Conservation (phyloP, 2,888 invertebrate genomes). For the Drosophila prostipennis region DNA sequence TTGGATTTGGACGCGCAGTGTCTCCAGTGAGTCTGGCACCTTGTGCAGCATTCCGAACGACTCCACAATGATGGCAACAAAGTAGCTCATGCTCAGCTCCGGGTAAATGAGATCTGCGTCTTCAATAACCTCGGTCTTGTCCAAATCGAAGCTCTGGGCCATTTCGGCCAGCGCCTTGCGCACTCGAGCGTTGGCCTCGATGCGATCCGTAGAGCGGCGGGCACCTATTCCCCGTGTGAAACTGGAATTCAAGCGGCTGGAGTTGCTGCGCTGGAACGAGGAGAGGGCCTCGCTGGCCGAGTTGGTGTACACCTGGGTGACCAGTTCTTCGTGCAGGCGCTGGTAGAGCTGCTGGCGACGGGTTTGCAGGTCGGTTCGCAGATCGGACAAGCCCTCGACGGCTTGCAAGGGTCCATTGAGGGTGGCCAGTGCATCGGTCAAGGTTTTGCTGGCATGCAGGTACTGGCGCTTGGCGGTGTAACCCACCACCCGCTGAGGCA, state of each 20-base stretch:
- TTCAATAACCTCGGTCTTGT: constrained; percentile 85
- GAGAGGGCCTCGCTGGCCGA: constrained; percentile 85
- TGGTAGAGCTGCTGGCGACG: constrained; percentile 87
- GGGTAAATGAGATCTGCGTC: constrained; percentile 86
- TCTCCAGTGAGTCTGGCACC: constrained; percentile 93
- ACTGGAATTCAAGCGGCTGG: constrained; percentile 86
- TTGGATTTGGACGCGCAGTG: constrained; percentile 94
- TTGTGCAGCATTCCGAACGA: constrained; percentile 93
- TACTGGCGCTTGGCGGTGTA: constrained; percentile 91
- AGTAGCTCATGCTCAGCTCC: constrained; percentile 88
- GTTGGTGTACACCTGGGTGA: constrained; percentile 89
- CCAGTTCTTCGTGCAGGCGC: constrained; percentile 89
- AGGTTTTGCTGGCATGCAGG: constrained; percentile 92
- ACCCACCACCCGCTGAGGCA: constrained; percentile 88
- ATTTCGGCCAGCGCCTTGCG: constrained; percentile 86
- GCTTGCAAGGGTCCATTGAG: constrained; percentile 90
- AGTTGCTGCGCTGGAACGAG: constrained; percentile 87
- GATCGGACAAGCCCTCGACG: constrained; percentile 93
- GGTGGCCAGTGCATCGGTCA: constrained; percentile 89
- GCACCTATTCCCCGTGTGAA: constrained; percentile 86
- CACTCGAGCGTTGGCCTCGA: constrained; percentile 85
- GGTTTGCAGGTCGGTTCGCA: constrained; percentile 89
- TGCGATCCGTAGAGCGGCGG: constrained; percentile 86
- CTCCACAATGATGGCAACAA: constrained; percentile 92
- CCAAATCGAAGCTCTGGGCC: constrained; percentile 83